A percentile compares a stretch with the other conserved stretches of the same genome.
Evolutionary conservation across 2,797 vertebrate genomes (phyloP).

Genomic region (Pseudochirops cupreus): DNA sequence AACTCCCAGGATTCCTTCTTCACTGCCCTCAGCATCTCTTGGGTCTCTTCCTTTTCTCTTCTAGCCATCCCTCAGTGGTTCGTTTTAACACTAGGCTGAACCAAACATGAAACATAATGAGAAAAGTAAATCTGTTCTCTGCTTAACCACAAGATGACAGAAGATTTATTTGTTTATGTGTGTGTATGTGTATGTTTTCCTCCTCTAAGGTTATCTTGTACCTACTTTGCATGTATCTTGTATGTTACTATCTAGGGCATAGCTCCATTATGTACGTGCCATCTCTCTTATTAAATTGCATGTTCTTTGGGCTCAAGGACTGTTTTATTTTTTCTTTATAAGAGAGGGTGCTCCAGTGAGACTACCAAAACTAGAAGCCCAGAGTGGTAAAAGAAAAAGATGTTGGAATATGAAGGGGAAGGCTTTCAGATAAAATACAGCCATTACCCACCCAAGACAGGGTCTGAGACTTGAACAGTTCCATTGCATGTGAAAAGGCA

Average conservation of each 20-base stretch:
- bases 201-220: neutral
- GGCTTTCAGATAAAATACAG: neutral
- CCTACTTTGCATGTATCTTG: neutral
- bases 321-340: neutral
- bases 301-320: neutral
- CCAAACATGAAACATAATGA: neutral
- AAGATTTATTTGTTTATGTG: neutral
- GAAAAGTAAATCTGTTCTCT: neutral
- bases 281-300: neutral
- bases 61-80: neutral
- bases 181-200: neutral
- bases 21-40: neutral
- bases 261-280: neutral
- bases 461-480: neutral
- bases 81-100: neutral
- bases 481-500: neutral
- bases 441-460: neutral
- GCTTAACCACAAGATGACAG: neutral
- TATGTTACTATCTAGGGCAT: neutral
- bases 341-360: neutral
- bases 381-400: neutral
- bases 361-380: neutral
- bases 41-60: neutral
- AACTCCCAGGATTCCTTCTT: neutral
- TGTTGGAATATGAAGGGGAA: neutral